Base-by-base conservation (phyloP, 1,140 invertebrate genomes). In the Bombus confusus region DNA sequence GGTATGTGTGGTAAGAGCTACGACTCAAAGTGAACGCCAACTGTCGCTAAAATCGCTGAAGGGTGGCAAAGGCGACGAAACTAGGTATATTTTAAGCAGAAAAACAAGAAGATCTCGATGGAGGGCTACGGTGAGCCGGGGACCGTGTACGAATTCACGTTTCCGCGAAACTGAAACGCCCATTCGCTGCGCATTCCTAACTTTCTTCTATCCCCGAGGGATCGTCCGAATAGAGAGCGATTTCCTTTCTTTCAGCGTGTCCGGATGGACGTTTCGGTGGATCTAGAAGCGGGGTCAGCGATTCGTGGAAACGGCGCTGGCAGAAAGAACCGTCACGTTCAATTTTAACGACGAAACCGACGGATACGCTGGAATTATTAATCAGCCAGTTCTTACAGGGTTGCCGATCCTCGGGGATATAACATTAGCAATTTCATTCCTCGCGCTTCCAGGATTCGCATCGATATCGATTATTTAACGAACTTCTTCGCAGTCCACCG, bases 341-440 rank as follows among this genome's bases (percentile, higher is more conserved):
- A 77, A 91, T 93, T 93, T 93, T 93, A 91, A 90, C 89, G 88
- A 86, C 88, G 91, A 92, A 90, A 92, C 71, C 79, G 41, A 69
- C 89, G 81, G 85, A 93, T 93, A 86, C 86, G 83, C 82, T 87
- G 90, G 93, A 94, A 95, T 94, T 93, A 91, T 92, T 95, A 94
- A 95, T 94, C 93, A 94, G 90, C 59, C 87, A 76, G 80, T 92
- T 93, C 88, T 93, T 91, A 88, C 85, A 9, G 28, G 47, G 25
- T 31, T 15, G 66, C 47, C 68, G 57, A 68, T 78, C 80, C 79
- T 72, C 76, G 77, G 80, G 89, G 90, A 92, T 93, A 93, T 94
- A 94, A 94, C 94, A 95, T 95, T 94, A 94, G 92, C 93, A 94
- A 94, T 94, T 94, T 94, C 92, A 93, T 92, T 87, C 86, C 86